A percentile compares a stretch with the other conserved stretches of the same genome.
These are phyloP conservation scores for Esox niger DNA, from an alignment of 2,113 vertebrate species.

Conservation along the genomic window DNA sequence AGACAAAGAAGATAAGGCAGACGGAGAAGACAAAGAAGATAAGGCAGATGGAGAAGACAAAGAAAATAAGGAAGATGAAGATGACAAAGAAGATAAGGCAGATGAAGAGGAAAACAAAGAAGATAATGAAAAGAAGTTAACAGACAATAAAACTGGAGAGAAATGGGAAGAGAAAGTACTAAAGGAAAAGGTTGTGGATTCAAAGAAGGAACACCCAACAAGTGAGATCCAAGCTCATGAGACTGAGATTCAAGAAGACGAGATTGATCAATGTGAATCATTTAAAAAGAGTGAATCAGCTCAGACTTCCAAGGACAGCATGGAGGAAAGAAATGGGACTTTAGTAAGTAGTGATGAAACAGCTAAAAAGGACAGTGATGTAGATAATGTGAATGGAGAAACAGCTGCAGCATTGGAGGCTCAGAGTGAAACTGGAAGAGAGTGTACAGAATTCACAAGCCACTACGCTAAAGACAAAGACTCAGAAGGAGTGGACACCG, in stretches of 20 bases:
- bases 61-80: background rate
- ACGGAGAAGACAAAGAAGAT: conserved; percentile 10
- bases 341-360: background rate
- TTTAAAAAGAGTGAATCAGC: background rate
- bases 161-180: conserved; percentile 2
- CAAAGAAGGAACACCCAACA: conserved; percentile 17
- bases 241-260: background rate
- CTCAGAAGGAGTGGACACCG: background rate
- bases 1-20: background rate
- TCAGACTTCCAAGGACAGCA: background rate
- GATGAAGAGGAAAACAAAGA: background rate
- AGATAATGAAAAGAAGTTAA: conserved; percentile 11
- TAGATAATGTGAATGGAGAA: conserved; percentile 54
- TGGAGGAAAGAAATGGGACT: background rate
- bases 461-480: background rate
- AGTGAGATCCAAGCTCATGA: background rate
- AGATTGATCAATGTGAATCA: background rate
- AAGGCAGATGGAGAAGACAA: background rate
- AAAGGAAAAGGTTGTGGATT: conserved; percentile 18
- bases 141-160: conserved; percentile 2
- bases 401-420: background rate
- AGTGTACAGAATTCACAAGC: conserved; percentile 5
- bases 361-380: conserved; percentile 21
- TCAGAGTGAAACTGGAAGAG: background rate
- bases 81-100: background rate